Conservation (phyloP, 2,113 vertebrate species). For the Suncus etruscus region DNA sequence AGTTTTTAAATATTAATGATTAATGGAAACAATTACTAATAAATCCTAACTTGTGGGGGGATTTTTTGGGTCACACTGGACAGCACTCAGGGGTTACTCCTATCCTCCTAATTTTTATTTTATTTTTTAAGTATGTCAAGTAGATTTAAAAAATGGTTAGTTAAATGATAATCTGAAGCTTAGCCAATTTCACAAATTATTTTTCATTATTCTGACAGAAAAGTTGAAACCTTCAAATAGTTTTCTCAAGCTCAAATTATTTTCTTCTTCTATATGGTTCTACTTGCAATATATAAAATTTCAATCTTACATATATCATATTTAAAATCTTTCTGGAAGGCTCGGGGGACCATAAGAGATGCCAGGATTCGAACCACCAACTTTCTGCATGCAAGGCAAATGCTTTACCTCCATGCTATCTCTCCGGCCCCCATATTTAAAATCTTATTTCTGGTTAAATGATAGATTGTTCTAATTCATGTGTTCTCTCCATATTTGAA, state of each 20-base stretch:
- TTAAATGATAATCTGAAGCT: background rate
- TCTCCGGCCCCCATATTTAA: background rate
- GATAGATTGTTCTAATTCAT: background rate
- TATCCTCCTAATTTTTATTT: background rate
- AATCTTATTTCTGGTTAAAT: background rate
- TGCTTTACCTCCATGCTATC: too few species aligned
- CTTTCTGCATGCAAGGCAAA: too few species aligned
- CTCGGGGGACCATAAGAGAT: too few species aligned
- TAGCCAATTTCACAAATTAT: background rate
- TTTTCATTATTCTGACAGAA: background rate
- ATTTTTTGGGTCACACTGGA: too few species aligned
- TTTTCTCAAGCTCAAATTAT: background rate
- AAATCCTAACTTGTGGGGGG: too few species aligned
- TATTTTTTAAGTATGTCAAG: background rate
- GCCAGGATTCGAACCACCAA: too few species aligned
- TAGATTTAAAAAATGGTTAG: background rate
- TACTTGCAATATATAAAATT: background rate
- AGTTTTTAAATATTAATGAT: background rate
- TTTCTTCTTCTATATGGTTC: background rate
- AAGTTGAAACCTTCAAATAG: background rate
- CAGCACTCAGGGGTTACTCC: too few species aligned
- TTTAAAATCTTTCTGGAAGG: background rate
- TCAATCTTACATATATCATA: background rate
- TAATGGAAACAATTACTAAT: background rate
- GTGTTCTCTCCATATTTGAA: background rate